phyloP scores from a whole-genome alignment of 92 coral and sea anemone genomes.

The Epizoanthus illoricatus region DNA sequence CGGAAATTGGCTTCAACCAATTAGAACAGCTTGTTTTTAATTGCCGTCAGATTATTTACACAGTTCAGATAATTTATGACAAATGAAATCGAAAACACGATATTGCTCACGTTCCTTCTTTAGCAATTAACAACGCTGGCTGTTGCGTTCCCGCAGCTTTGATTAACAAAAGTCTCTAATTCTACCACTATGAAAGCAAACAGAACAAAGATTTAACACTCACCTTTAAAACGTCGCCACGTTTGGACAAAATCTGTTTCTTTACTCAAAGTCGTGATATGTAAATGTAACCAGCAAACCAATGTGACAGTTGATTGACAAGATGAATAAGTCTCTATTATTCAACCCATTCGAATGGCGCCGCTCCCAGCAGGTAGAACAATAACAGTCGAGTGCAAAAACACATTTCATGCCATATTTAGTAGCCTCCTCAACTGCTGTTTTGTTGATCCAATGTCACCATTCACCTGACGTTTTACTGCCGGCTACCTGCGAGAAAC shows the following conservation, averaged over 20 bases:
- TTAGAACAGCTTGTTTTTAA: not conserved
- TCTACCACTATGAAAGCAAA: not conserved
- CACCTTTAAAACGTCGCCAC: not conserved
- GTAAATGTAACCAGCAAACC: not conserved
- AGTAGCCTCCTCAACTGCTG: not conserved
- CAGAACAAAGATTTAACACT: not conserved
- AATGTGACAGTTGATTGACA: conserved; percentile 23
- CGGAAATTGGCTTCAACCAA: conserved; percentile 4
- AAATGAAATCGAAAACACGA: not conserved
- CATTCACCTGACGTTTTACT: no score
- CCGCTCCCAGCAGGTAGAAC: conserved; percentile 10
- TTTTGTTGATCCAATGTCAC: no score
- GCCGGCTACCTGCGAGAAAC: no score
- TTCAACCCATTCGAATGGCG: conserved; percentile 33
- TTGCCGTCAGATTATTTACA: conserved; percentile 1
- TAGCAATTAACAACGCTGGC: not conserved
- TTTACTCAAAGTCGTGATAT: not conserved
- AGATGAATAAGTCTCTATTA: conserved; percentile 4
- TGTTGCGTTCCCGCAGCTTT: not conserved
- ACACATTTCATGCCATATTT: conserved; percentile 7
- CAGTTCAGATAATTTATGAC: not conserved
- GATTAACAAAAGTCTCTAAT: not conserved
- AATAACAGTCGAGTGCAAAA: no score
- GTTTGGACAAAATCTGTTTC: no score
- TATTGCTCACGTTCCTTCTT: conserved; percentile 30